phyloP scores from a whole-genome alignment of 2,113 vertebrate species.

The Lucifuga dentata region DNA sequence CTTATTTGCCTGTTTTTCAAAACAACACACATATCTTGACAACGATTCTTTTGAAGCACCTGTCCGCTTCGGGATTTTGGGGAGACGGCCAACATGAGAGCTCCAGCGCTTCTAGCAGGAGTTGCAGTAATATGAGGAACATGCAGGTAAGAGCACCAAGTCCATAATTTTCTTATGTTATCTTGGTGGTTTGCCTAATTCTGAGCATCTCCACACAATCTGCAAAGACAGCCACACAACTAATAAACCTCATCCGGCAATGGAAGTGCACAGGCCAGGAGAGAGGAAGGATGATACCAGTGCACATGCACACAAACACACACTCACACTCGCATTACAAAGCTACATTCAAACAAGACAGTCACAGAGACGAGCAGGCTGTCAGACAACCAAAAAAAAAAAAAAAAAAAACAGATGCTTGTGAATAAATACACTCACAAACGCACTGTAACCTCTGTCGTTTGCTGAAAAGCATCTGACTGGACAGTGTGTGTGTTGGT shows the following conservation, averaged over 20 bases:
- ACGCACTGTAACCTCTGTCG: slow-evolving; percentile 39
- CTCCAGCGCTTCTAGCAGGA: no score
- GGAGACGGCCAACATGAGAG: no score
- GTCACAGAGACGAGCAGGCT: not conserved
- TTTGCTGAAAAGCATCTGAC: slow-evolving; percentile 58
- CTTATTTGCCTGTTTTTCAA: no score
- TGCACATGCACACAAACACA: slow-evolving; percentile 5
- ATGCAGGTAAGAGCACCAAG: no score
- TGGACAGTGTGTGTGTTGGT: not conserved
- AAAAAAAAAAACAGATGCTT: slow-evolving; percentile 47
- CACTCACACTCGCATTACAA: slow-evolving; percentile 17
- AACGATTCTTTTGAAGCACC: no score
- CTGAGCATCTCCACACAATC: slow-evolving; percentile 53
- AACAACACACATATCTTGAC: no score
- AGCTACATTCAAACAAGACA: not conserved
- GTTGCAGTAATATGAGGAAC: no score
- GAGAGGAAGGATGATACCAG: not conserved
- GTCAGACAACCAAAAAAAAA: no score
- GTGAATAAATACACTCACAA: slow-evolving; percentile 15
- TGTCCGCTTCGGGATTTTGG: no score
- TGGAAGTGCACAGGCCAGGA: not conserved
- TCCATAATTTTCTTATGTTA: not conserved
- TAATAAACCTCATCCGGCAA: slow-evolving; percentile 55
- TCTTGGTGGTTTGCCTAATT: slow-evolving; percentile 44
- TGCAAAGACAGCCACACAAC: slow-evolving; percentile 56